Evolutionary conservation across 2,113 vertebrate genomes (phyloP), one percentile per base, ranked within the genome.

Genomic region (Patagioenas fasciata): DNA sequence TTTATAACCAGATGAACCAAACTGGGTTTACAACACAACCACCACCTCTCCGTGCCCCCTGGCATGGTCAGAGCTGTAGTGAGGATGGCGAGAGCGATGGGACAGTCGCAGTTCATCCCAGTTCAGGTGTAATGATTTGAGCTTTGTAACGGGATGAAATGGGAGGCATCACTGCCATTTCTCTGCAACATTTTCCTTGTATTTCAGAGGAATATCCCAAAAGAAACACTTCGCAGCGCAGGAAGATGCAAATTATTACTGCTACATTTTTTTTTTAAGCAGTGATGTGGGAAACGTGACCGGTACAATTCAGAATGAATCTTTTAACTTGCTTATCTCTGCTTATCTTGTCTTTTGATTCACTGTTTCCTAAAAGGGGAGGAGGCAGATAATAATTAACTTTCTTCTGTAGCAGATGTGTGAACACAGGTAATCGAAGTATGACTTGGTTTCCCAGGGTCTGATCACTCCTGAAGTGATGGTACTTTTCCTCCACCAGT

Each of bases 11-110:
- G 61, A 24, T 21, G 11, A 71, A 75, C 28, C 44, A 40, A 36
- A 21, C 18, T 1, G 51, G 64, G 42, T 32, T 58, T 53, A 10
- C 13, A 11, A 16, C 2, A 40, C 11, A 34, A 15, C 16, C 25
- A 1, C 5, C 6, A 3, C 31, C 10, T 17, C 53, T n/a, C 42
- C 8, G 0, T 8, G 66, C 26, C 50, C 31, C 18, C 13, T n/a
- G 31, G 26, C 23, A 2, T 0, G 2, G 77, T 15, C 82, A 73
- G 73, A 15, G 56, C 56, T 14, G 67, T 4, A 5, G 0, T 2
- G 4, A 7, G 56, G 67, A 10, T 1, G 5, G 24, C 1, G 40
- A 20, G 26, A n/a, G 65, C 10, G 58, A 44, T 4, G 28, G 47
- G 40, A 24, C 36, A 28, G 31, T 1, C 8, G 17, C 47, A 23